These are phyloP conservation scores for Chiloscyllium plagiosum DNA, from an alignment of 2,113 vertebrate genomes.

Conservation along the genomic window DNA sequence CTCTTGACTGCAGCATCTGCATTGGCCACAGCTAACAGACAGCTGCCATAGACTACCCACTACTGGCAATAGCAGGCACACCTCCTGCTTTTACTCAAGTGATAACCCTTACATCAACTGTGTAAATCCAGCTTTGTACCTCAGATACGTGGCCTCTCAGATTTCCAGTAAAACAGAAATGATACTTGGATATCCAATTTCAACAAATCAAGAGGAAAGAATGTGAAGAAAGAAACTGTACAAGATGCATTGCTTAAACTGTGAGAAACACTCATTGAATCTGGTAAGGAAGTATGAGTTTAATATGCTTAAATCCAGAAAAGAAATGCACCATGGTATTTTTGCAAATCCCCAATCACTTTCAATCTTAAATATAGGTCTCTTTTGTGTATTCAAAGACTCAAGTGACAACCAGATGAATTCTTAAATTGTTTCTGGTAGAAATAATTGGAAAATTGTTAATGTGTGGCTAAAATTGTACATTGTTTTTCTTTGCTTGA, in stretches of 20 bases:
- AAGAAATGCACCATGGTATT: neutral
- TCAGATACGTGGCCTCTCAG: neutral
- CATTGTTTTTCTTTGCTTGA: slow-evolving; percentile 8
- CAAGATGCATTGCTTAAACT: neutral
- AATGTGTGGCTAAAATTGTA: neutral
- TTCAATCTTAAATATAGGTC: neutral
- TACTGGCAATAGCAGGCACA: neutral
- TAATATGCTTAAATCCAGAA: neutral
- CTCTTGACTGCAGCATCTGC: neutral
- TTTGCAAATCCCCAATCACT: neutral
- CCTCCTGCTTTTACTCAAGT: neutral
- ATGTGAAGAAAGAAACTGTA: neutral
- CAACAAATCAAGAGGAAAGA: neutral
- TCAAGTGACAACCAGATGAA: neutral
- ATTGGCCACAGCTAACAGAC: too few relatives aligned
- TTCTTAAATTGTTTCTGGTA: neutral
- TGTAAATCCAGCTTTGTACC: neutral
- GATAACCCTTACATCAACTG: neutral
- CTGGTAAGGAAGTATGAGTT: neutral
- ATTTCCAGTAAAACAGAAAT: neutral
- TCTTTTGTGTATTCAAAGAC: neutral
- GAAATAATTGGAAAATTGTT: slow-evolving; percentile 12
- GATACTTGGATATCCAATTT: neutral
- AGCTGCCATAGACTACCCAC: neutral
- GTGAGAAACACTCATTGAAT: neutral